Percentiles rank a stretch among this genome's conserved stretches.
phyloP scores from a whole-genome alignment of 2,797 vertebrate species.

The Fistularia tabacaria region DNA sequence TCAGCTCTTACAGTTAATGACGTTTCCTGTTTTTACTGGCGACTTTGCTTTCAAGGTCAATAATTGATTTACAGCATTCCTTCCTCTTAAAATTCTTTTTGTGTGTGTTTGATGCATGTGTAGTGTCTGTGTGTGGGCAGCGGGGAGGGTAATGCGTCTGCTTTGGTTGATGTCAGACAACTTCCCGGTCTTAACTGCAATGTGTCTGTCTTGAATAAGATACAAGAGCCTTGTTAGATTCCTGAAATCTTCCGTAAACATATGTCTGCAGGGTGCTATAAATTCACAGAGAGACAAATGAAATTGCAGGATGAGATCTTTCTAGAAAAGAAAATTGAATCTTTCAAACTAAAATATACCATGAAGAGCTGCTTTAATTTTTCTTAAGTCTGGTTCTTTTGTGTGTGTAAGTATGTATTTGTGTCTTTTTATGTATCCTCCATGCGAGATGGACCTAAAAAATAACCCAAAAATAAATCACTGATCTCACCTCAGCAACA shows the following conservation, averaged over 20 bases:
- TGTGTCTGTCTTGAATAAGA: slow-evolving; percentile 15
- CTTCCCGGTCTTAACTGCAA: slow-evolving; percentile 60
- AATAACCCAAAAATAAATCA: too few relatives aligned
- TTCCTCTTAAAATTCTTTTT: slow-evolving; percentile 41
- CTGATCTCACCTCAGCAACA: slow-evolving; percentile 4
- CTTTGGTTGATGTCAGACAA: slow-evolving; percentile 71
- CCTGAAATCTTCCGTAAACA: neutral
- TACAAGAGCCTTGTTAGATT: slow-evolving; percentile 8
- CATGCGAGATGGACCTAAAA: too few relatives aligned
- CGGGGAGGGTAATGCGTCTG: slow-evolving; percentile 44
- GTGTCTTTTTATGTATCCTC: too few relatives aligned
- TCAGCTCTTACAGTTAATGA: slow-evolving; percentile 43
- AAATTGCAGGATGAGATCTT: too few relatives aligned
- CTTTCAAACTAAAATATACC: too few relatives aligned
- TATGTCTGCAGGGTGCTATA: too few relatives aligned
- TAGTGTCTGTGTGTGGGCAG: slow-evolving; percentile 52
- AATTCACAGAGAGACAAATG: too few relatives aligned
- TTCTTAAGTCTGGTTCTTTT: too few relatives aligned
- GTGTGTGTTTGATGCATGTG: slow-evolving; percentile 51
- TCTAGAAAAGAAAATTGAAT: too few relatives aligned
- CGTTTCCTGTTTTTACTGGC: slow-evolving; percentile 60
- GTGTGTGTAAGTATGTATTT: too few relatives aligned
- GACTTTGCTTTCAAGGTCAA: slow-evolving; percentile 55
- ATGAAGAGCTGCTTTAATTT: too few relatives aligned
- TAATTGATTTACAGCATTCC: slow-evolving; percentile 60